phyloP scores from a whole-genome alignment of 2,888 invertebrate genomes.

The Orthonychiurus folsomi region DNA sequence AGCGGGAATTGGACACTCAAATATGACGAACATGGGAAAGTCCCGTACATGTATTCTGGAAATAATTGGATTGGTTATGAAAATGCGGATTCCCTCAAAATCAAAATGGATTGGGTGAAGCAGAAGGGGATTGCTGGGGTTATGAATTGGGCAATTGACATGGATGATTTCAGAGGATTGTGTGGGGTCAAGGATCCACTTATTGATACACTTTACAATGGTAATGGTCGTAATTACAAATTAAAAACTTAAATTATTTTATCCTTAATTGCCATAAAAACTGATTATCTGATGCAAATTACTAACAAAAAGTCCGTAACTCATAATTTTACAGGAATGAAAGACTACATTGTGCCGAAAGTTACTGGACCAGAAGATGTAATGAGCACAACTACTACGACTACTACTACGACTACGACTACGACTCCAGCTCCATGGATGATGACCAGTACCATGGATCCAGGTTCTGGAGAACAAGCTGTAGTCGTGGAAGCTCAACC shows the following conservation, averaged over 20 bases:
- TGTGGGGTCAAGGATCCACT: conserved; percentile 70
- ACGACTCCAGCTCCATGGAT: not conserved
- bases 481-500: conserved; percentile 13
- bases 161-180: conserved; percentile 79
- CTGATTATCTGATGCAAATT: no score
- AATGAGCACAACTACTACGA: conserved; percentile 22
- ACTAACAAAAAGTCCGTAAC: no score
- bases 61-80: conserved; percentile 77
- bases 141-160: conserved; percentile 87
- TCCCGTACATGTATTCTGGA: conserved; percentile 77
- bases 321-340: conserved; percentile 52
- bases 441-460: conserved; percentile 15
- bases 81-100: conserved; percentile 66
- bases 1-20: conserved; percentile 67
- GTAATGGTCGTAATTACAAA: no score
- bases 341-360: conserved; percentile 50
- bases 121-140: conserved; percentile 69
- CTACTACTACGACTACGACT: conserved; percentile 39
- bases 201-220: conserved; percentile 59
- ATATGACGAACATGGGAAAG: conserved; percentile 73
- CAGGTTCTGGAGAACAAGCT: conserved; percentile 11
- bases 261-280: no score
- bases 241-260: not conserved
- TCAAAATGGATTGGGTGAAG: conserved; percentile 84
- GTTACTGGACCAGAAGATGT: no score